Evolutionary conservation across 2,888 invertebrate genomes (phyloP).

Genomic region (Nematopogon swammerdamellus): DNA sequence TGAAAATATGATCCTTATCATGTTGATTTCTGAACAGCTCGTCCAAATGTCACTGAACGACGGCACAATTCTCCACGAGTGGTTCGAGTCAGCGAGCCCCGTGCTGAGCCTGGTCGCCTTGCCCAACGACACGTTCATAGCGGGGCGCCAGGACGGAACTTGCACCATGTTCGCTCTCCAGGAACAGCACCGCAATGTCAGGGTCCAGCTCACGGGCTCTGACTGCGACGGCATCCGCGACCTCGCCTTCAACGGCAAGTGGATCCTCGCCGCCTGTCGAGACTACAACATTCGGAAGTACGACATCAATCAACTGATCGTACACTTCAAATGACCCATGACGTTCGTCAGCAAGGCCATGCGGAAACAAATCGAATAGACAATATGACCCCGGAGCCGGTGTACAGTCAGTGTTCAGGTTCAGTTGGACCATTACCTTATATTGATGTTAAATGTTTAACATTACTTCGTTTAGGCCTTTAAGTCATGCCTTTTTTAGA

Average conservation of each 20-base stretch:
- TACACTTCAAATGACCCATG: conserved; percentile 37
- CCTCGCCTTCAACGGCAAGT: conserved; percentile 54
- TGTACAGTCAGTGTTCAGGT: no score
- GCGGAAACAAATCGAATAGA: not conserved
- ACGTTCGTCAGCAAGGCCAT: not conserved
- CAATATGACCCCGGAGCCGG: no score
- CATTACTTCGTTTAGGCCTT: no score
- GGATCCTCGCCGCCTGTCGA: conserved; percentile 61
- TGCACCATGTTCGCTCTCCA: conserved; percentile 50
- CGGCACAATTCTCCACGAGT: conserved; percentile 27
- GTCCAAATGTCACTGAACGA: conserved; percentile 26
- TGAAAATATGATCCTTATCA: no score
- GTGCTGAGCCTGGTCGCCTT: conserved; percentile 49
- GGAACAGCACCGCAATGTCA: conserved; percentile 23
- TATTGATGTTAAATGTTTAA: no score
- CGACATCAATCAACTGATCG: conserved; percentile 44
- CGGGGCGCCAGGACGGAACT: conserved; percentile 62
- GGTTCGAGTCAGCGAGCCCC: conserved; percentile 57
- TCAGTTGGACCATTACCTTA: no score
- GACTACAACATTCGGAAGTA: conserved; percentile 65
- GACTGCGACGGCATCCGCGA: conserved; percentile 69
- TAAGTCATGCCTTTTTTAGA: no score
- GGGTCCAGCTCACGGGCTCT: conserved; percentile 63
- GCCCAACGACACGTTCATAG: conserved; percentile 46
- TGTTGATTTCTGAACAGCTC: conserved; percentile 23